phyloP scores from a whole-genome alignment of 2,888 invertebrate genomes.

The Nematopogon swammerdamellus region DNA sequence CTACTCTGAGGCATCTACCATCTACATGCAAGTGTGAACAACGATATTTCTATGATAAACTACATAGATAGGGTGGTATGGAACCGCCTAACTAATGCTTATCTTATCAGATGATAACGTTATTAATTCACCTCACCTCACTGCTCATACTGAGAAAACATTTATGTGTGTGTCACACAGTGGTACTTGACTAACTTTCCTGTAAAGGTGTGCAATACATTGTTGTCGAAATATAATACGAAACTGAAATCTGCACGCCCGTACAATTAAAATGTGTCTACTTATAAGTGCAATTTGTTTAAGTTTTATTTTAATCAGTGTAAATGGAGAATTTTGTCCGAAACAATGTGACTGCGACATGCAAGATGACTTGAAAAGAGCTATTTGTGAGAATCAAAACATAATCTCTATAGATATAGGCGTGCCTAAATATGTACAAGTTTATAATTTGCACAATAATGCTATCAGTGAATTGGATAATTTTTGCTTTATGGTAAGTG shows the following conservation, averaged over 20 bases:
- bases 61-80: too few species aligned
- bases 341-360: slow-evolving; percentile 54
- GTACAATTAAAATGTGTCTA: too few species aligned
- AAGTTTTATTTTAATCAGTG: slow-evolving; percentile 12
- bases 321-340: slow-evolving; percentile 36
- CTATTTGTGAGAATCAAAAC: slow-evolving; percentile 53
- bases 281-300: slow-evolving; percentile 1
- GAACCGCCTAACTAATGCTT: too few species aligned
- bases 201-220: not conserved
- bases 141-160: not conserved
- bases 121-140: not conserved
- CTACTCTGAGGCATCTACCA: too few species aligned
- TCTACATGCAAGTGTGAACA: too few species aligned
- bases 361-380: slow-evolving; percentile 44
- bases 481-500: slow-evolving; percentile 56
- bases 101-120: not conserved
- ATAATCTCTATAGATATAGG: slow-evolving; percentile 57
- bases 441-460: slow-evolving; percentile 60
- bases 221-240: not conserved
- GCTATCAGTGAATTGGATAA: slow-evolving; percentile 59
- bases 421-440: slow-evolving; percentile 55
- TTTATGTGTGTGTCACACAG: not conserved
- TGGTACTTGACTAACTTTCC: not conserved
- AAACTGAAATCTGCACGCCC: too few species aligned
- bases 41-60: too few species aligned